Evolutionary conservation across 2,113 vertebrate genomes (phyloP).

Genomic region (Apistogramma diplotaenia): DNA sequence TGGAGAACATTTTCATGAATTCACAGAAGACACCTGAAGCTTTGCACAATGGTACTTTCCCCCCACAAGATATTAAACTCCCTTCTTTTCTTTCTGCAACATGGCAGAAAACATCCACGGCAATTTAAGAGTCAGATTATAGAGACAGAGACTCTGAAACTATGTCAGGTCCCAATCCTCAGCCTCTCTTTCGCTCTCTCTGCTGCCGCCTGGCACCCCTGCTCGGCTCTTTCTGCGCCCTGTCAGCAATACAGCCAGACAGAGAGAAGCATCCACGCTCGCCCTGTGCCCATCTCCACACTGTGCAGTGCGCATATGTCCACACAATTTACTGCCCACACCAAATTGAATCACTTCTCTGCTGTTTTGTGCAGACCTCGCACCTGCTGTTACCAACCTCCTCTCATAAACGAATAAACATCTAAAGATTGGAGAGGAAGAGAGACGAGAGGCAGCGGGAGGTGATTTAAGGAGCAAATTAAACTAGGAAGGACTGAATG

Average conservation of each 20-base stretch:
- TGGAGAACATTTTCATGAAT: slow-evolving; percentile 24
- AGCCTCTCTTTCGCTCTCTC: background rate
- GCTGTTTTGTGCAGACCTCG: slow-evolving; percentile 52
- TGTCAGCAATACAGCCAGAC: slow-evolving; percentile 57
- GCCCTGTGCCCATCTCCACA: slow-evolving; percentile 40
- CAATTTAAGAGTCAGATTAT: slow-evolving; percentile 30
- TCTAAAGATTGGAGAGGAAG: slow-evolving; percentile 24
- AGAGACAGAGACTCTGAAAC: slow-evolving; percentile 16
- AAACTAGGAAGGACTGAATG: slow-evolving; percentile 21
- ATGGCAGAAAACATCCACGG: slow-evolving; percentile 19
- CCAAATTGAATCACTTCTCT: slow-evolving; percentile 73
- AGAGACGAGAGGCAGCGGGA: background rate
- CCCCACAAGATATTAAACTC: background rate
- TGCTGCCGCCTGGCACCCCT: slow-evolving; percentile 22
- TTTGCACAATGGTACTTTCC: background rate
- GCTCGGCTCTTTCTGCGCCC: slow-evolving; percentile 37
- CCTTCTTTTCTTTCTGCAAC: slow-evolving; percentile 33
- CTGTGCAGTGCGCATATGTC: slow-evolving; percentile 51
- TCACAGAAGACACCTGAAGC: background rate
- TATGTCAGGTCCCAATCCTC: slow-evolving; percentile 28
- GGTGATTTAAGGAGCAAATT: slow-evolving; percentile 66
- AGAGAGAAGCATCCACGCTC: slow-evolving; percentile 47
- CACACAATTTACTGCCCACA: slow-evolving; percentile 71
- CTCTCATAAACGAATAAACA: slow-evolving; percentile 60
- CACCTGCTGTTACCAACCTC: slow-evolving; percentile 67